Base-by-base conservation (phyloP, 2,113 vertebrate genomes). In the Nycticorax nycticorax region DNA sequence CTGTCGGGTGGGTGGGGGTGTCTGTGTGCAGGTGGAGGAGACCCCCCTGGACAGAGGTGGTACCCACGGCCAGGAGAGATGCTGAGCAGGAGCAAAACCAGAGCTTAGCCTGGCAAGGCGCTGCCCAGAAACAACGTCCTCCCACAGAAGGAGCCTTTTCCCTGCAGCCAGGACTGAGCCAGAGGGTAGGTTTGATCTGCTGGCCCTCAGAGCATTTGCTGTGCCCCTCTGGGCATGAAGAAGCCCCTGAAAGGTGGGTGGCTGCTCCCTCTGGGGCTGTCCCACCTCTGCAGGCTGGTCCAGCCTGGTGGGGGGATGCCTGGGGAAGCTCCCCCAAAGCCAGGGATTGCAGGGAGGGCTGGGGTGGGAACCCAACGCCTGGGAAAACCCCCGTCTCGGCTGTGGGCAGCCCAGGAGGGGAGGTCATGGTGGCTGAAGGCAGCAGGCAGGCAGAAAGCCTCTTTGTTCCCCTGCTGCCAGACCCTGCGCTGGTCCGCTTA, bases 91-190 rank as follows among this genome's bases (percentile, higher is more conserved):
- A 64, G 50, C 59, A 91, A 56, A 64, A 55, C 4, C 19, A 43
- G 45, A 56, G 18, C 10, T 45, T 87, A 77, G 32, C 33, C 20
- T 50, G 45, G n/a, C n/a, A 83, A 41, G 39, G 12, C 0, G 1
- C 20, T 53, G 59, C 37, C 24, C 78, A 53, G 47, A 53, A 23
- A 48, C 12, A 12, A 8, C 55, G 48, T 43, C 52, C 16, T 52
- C 26, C 14, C n/a, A 17, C 30, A n/a, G 6, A 9, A 43, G 4
- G 43, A 47, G 32, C 10, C 32, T 68, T 92, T 53, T 53, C 12
- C 32, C 39, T n/a, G 39, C 28, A 52, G 19, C 4, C 41, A 27
- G 35, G 43, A 43, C 22, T 0, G 0, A 56, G 19, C 12, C 60
- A 53, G 59, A 27, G 26, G 20, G 22, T 17, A 32, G 18, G 8